Conservation (phyloP, 1,140 invertebrate genomes). For the Drosophila neocordata region DNA sequence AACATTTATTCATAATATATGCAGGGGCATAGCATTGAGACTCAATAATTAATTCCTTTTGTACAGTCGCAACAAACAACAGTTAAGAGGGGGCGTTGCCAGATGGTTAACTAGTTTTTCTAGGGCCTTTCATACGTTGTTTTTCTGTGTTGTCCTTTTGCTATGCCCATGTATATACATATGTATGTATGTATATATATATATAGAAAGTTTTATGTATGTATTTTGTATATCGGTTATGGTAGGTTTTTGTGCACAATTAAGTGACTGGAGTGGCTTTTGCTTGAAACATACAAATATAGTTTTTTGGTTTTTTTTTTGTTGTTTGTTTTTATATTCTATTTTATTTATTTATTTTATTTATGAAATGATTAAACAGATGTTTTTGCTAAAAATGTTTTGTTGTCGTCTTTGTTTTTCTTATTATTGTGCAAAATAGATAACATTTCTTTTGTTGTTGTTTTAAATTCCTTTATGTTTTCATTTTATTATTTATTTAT, state of each 20-base stretch:
- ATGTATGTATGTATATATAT: background rate
- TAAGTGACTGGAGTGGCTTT: conserved; percentile 25
- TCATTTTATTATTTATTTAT: background rate
- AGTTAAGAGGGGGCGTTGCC: background rate
- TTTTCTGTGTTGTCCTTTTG: background rate
- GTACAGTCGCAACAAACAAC: conserved; percentile 5
- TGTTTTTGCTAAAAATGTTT: conserved; percentile 20
- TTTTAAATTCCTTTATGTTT: conserved; percentile 4
- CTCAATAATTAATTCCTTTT: background rate
- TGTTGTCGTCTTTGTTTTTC: conserved; percentile 6
- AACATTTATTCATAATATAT: conserved; percentile 71
- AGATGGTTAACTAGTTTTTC: background rate
- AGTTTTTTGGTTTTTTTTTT: conserved; percentile 18
- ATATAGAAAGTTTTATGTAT: conserved; percentile 15
- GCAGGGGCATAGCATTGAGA: conserved; percentile 21
- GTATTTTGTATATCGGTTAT: conserved; percentile 65
- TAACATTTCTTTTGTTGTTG: conserved; percentile 16
- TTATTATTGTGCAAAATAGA: conserved; percentile 33
- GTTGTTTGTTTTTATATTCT: conserved; percentile 1
- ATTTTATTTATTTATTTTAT: conserved; percentile 9
- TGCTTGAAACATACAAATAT: conserved; percentile 14
- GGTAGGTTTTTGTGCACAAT: conserved; percentile 41
- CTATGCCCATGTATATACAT: conserved; percentile 1
- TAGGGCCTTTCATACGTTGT: background rate
- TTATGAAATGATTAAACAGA: conserved; percentile 19